Base-by-base conservation (phyloP, 1,140 invertebrate species). In the Dendroctonus valens region DNA sequence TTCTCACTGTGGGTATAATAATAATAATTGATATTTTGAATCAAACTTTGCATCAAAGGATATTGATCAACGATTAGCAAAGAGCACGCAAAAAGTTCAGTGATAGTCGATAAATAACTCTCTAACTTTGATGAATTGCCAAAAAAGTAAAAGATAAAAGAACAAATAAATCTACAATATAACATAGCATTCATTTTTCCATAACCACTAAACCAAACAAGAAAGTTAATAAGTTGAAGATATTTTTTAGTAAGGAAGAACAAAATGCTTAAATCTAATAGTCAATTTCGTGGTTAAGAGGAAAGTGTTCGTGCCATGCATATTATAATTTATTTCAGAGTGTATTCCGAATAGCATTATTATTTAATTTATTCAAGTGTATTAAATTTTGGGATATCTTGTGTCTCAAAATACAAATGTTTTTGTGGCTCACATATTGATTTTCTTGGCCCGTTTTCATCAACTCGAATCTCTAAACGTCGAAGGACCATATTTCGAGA, bases 301-400 rank as follows among this genome's bases (percentile, higher is more conserved):
- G 41, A 67, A 67, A 67, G 55, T 55, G 42, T 60, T 60, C 65
- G 53, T 67, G 65, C 65, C 65, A 67, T 67, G 65, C 65, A 57
- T 67, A 67, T 51, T 40, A 41, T 59, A 59, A 42, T 59, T 48
- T 41, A 65, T 53, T 39, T 44, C 14, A 26, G 44, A 51, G 9
- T 26, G 52, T 38, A 59, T 12, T 48, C 15, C 15, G 54, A 54
- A 52, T 63, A 11, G 12, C 5, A 57, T 38, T 41, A 41, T 11
- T 26, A 26, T 26, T 26, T 26, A 26, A 26, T 26, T 26, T 26
- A 26, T 26, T 26, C 26, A 26, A 26, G 26, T 26, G 1, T 3
- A 26, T 26, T 26, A 26, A 26, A 26, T 26, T 26, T 26, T 26
- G 26, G 26, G 26, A n/a, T n/a, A n/a, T 26, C 26, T 26, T 26